Conservation (phyloP, 1,140 invertebrate genomes). For the Mizuhopecten yessoensis region DNA sequence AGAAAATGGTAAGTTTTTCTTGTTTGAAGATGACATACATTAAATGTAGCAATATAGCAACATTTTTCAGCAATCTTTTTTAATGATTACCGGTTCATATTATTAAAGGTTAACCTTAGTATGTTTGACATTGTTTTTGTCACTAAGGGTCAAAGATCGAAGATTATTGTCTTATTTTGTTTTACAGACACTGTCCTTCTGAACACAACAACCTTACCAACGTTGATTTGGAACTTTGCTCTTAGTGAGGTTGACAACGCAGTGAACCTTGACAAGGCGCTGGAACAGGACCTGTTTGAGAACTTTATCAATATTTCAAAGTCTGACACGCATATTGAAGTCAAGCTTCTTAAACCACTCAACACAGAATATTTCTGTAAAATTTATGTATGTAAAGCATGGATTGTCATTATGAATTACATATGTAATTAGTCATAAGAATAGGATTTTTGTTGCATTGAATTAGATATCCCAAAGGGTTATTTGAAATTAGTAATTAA, state of each 20-base stretch:
- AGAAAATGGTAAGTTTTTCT: neutral
- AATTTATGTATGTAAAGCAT: constrained; percentile 6
- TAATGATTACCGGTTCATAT: too few relatives aligned
- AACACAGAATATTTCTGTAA: neutral
- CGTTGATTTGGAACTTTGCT: neutral
- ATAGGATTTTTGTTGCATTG: too few relatives aligned
- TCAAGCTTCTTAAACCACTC: neutral
- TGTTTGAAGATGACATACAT: neutral
- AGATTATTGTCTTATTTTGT: too few relatives aligned
- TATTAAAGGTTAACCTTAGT: too few relatives aligned
- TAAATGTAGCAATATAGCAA: too few relatives aligned
- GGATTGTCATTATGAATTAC: too few relatives aligned
- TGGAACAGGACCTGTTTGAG: neutral
- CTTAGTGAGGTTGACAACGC: too few relatives aligned
- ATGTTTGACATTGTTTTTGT: too few relatives aligned
- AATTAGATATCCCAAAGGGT: too few relatives aligned
- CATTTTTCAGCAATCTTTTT: too few relatives aligned
- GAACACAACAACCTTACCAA: neutral
- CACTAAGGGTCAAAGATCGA: neutral
- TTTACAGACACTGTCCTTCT: constrained; percentile 7
- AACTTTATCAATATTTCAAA: neutral
- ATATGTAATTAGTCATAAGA: too few relatives aligned
- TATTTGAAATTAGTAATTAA: too few relatives aligned
- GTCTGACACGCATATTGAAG: neutral
- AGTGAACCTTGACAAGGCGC: neutral